Percentiles rank a stretch among this genome's conserved stretches.
phyloP scores from a whole-genome alignment of 2,888 invertebrate species.

The Apamea monoglypha region DNA sequence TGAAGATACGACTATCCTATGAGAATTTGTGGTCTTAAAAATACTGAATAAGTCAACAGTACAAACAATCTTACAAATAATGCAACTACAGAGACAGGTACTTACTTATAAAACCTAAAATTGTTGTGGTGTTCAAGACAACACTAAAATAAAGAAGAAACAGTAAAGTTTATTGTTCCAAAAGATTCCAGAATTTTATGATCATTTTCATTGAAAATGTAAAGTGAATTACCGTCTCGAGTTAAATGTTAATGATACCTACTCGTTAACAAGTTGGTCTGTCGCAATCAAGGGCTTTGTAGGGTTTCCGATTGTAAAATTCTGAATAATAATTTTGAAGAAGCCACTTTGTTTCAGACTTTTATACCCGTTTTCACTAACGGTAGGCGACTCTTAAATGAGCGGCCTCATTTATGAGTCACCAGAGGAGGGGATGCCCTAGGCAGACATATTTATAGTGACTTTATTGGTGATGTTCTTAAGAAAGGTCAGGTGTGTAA shows the following conservation, averaged over 20 bases:
- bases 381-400: no score
- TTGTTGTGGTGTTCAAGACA: background rate
- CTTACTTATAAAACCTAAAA: no score
- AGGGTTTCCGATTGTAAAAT: conserved; percentile 2
- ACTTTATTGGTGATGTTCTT: no score
- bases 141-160: background rate
- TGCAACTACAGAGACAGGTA: no score
- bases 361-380: background rate
- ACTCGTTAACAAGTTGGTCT: conserved; percentile 31
- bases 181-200: conserved; percentile 15
- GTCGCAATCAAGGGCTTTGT: conserved; percentile 39
- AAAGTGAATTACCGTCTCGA: background rate
- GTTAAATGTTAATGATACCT: conserved; percentile 30
- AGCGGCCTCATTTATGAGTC: no score
- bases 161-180: conserved; percentile 7
- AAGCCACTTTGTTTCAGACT: background rate
- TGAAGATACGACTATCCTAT: no score
- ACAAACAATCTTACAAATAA: no score
- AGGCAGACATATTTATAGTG: no score
- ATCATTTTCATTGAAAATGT: conserved; percentile 27
- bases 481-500: no score
- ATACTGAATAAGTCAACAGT: no score
- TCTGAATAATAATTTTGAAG: conserved; percentile 15
- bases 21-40: no score
- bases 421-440: no score